Base-by-base conservation (phyloP, 1,140 invertebrate genomes). In the Bicyclus anynana region DNA sequence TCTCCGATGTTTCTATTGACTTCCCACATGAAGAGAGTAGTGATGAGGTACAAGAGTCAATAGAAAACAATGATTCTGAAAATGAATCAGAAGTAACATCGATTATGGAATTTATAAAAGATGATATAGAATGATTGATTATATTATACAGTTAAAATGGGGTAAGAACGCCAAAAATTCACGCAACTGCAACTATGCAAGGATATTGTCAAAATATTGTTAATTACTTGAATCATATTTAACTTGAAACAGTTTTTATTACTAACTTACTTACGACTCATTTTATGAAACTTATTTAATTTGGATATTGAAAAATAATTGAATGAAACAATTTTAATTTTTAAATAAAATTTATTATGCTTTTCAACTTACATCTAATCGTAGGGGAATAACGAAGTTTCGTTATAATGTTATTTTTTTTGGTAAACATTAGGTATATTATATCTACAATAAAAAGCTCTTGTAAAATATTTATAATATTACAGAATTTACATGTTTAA, bases 371-470 rank as follows among this genome's bases (percentile, higher is more conserved):
- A 65, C 42, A 56, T 53, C 63, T 73, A 76, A 69, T 72, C 66
- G 59, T 72, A 78, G 59, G 65, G 62, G 56, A 63, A 50, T 59
- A 65, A 62, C 62, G 53, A 60, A 60, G 17, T 48, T 54, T 69
- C 53, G 46, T 48, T 58, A 62, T 49, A 67, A 54, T 58, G 14
- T 68, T 23, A 53, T 70, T 64, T 64, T 78, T 77, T 81, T 84
- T 83, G 78, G 78, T 80, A 63, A 67, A 67, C 65, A 67, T 67
- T 62, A 64, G 55, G 49, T 37, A 29, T 40, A 38, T n/a, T 55
- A 4, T 40, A 21, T 13, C 5, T 16, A 40, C 2, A 40, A 16
- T 16, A 40, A 40, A 16, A 40, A 40, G 16, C 37, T 40, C 37
- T 40, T 40, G 37, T 16, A 40, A 40, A 14, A 17, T 40, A 40